Conservation (phyloP, 2,113 vertebrate genomes). For the Channa argus region DNA sequence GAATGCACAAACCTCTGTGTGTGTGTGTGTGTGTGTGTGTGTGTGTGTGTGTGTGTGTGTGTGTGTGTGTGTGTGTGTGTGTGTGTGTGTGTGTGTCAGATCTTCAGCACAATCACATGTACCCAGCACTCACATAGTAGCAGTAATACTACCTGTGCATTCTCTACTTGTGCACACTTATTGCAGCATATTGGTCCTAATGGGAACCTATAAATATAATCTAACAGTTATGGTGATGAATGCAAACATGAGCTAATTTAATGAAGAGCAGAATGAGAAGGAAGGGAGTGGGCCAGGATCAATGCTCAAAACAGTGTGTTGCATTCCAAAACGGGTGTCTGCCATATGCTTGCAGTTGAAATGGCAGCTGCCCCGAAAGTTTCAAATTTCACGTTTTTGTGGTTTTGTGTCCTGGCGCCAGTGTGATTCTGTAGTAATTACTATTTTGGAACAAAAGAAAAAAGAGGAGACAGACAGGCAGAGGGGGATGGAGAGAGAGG, state of each 20-base stretch:
- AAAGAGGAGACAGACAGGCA: background rate
- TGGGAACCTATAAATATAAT: constrained; percentile 12
- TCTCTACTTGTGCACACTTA: background rate
- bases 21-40: constrained; percentile 15
- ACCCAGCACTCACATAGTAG: background rate
- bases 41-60: constrained; percentile 12
- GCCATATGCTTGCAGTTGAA: constrained; percentile 63
- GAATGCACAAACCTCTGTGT: constrained; percentile 25
- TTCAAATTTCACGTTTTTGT: constrained; percentile 50
- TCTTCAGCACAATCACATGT: too few relatives aligned
- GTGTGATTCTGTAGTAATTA: constrained; percentile 61
- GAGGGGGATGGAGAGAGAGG: background rate
- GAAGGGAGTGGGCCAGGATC: constrained; percentile 7
- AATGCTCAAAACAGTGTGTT: constrained; percentile 40
- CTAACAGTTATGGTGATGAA: constrained; percentile 11
- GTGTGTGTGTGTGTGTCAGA: constrained; percentile 6
- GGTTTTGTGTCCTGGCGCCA: constrained; percentile 56
- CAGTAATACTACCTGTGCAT: constrained; percentile 2
- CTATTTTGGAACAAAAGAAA: constrained; percentile 49
- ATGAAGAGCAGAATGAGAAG: constrained; percentile 25
- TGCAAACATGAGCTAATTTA: constrained; percentile 40
- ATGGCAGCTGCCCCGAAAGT: constrained; percentile 58
- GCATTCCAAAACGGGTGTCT: constrained; percentile 54
- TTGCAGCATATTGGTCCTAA: background rate
- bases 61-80: constrained; percentile 12